Evolutionary conservation across 2,113 vertebrate species (phyloP).

Genomic region (Perca schrenkii): DNA sequence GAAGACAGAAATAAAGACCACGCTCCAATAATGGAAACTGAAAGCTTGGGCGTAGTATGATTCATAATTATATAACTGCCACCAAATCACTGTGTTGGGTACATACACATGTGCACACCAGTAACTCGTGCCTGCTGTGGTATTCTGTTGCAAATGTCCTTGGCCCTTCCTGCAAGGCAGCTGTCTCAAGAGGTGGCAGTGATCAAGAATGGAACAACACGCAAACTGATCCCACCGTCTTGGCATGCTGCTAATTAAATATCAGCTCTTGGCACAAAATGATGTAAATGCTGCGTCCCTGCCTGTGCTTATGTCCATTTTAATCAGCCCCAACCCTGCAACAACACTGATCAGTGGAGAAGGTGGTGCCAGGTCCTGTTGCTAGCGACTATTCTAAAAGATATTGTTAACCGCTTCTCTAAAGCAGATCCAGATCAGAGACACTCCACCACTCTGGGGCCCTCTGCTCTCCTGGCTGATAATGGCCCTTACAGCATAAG

Average conservation of each 20-base stretch:
- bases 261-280: constrained; percentile 69
- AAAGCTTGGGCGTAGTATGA: constrained; percentile 48
- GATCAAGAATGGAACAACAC: constrained; percentile 68
- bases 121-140: constrained; percentile 39
- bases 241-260: constrained; percentile 75
- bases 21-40: constrained; percentile 44
- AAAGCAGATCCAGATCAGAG: constrained; percentile 63
- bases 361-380: constrained; percentile 52
- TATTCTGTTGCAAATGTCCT: constrained; percentile 56
- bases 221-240: constrained; percentile 60
- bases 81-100: constrained; percentile 38
- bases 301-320: background rate
- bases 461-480: constrained; percentile 42
- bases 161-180: constrained; percentile 55
- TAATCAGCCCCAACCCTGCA: constrained; percentile 3
- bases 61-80: constrained; percentile 70
- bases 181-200: constrained; percentile 58
- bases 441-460: constrained; percentile 35
- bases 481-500: constrained; percentile 18
- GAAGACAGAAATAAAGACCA: constrained; percentile 46
- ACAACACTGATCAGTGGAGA: constrained; percentile 55
- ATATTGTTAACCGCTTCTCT: constrained; percentile 71
- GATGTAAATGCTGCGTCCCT: constrained; percentile 60
- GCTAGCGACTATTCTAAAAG: constrained; percentile 58
- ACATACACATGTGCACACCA: constrained; percentile 60